Conservation (phyloP, 2,113 vertebrate species). For the Macquaria australasica region DNA sequence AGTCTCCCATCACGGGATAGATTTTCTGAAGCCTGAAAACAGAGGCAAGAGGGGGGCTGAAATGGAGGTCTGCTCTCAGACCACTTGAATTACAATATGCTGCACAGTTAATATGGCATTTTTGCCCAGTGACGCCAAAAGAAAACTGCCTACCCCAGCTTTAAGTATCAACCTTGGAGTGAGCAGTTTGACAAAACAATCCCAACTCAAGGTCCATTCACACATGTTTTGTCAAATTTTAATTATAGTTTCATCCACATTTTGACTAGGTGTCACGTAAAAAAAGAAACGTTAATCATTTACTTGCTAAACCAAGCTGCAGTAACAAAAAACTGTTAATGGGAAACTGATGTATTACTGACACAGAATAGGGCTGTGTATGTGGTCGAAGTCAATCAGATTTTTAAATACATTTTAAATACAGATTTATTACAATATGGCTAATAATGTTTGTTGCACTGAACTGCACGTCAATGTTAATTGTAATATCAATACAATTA, state of each 20-base stretch:
- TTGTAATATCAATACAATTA: no score
- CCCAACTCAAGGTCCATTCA: background rate
- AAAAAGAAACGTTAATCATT: background rate
- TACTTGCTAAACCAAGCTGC: background rate
- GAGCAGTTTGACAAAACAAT: background rate
- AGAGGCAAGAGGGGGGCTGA: no score
- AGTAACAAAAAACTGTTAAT: background rate
- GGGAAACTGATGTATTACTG: background rate
- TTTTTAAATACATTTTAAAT: background rate
- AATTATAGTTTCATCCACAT: background rate
- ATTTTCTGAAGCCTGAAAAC: no score
- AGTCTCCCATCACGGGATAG: no score
- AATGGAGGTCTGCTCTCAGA: no score
- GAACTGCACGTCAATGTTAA: background rate
- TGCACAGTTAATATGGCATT: no score
- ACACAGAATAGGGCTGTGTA: background rate
- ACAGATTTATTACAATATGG: background rate
- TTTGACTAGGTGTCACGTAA: background rate
- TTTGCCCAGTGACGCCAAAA: no score
- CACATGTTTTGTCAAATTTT: background rate
- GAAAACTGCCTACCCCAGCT: no score
- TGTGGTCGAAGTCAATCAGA: background rate
- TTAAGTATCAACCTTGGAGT: background rate
- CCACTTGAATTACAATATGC: no score
- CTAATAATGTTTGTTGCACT: background rate